Evolutionary conservation across 2,888 invertebrate species (phyloP).

Genomic region (Drosophila quasianomalipes): DNA sequence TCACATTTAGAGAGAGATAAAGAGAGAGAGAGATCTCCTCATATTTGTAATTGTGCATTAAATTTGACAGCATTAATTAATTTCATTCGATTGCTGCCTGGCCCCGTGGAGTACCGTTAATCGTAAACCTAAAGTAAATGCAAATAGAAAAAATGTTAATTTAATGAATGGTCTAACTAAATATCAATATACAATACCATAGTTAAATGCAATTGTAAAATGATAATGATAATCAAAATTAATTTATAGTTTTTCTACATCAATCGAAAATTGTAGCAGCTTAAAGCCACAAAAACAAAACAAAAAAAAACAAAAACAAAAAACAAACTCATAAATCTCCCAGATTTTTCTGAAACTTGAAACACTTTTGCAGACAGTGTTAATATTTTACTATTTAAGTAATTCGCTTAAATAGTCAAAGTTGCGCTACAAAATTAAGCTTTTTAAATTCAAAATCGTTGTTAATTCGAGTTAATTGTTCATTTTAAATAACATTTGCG

Average conservation of each 20-base stretch:
- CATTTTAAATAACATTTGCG: conserved; percentile 2
- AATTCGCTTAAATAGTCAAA: conserved; percentile 65
- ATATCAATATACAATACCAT: conserved; percentile 62
- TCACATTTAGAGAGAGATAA: background rate
- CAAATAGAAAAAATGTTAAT: conserved; percentile 74
- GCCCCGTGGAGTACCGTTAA: conserved; percentile 39
- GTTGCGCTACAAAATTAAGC: conserved; percentile 39
- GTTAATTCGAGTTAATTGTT: background rate
- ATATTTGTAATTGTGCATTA: background rate
- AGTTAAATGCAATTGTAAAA: conserved; percentile 75
- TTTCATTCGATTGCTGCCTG: conserved; percentile 21
- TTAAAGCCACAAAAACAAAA: conserved; percentile 5
- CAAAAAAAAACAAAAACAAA: background rate
- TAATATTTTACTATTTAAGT: conserved; percentile 70
- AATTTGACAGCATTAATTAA: conserved; percentile 4
- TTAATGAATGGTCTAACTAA: conserved; percentile 60
- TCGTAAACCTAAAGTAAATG: conserved; percentile 41
- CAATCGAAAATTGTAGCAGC: conserved; percentile 36
- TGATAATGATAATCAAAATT: conserved; percentile 70
- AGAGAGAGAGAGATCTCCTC: background rate
- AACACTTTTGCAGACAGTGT: conserved; percentile 28
- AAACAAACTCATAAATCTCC: background rate
- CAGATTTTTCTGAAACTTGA: conserved; percentile 1
- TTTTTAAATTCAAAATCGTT: conserved; percentile 13
- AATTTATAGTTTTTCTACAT: conserved; percentile 50